These are phyloP conservation scores for Trichonephila clavata DNA, from an alignment of 1,140 invertebrate genomes.

Conservation along the genomic window DNA sequence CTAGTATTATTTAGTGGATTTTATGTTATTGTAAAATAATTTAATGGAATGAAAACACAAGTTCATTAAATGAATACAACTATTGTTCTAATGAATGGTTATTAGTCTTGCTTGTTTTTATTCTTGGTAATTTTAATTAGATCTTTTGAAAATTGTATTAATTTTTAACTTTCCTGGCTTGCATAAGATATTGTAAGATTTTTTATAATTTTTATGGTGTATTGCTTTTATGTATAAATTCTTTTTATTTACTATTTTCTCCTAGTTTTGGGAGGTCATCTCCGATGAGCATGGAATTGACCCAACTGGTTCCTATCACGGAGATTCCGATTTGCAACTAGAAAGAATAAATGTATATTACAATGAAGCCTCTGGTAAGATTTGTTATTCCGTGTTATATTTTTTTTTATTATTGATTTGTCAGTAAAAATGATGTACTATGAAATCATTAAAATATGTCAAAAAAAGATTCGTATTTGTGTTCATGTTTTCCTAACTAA, in stretches of 20 bases:
- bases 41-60: no score
- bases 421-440: background rate
- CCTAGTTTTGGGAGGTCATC: constrained; percentile 87
- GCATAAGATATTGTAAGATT: no score
- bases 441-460: background rate
- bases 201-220: no score
- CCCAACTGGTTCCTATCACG: constrained; percentile 91
- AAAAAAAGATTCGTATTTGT: background rate
- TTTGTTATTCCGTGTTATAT: background rate
- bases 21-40: no score
- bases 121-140: no score
- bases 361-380: constrained; percentile 89
- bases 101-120: no score
- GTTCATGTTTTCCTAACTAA: background rate
- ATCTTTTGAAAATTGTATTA: no score
- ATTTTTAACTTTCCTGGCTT: no score
- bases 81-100: no score
- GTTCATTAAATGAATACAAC: no score
- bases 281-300: constrained; percentile 96
- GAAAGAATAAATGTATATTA: constrained; percentile 97
- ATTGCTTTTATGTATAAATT: background rate
- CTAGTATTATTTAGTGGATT: no score
- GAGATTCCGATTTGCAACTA: constrained; percentile 91
- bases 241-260: constrained; percentile 7
- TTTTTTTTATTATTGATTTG: background rate